Base-by-base conservation (phyloP, 2,797 vertebrate species). In the Dromococcyx pavoninus region DNA sequence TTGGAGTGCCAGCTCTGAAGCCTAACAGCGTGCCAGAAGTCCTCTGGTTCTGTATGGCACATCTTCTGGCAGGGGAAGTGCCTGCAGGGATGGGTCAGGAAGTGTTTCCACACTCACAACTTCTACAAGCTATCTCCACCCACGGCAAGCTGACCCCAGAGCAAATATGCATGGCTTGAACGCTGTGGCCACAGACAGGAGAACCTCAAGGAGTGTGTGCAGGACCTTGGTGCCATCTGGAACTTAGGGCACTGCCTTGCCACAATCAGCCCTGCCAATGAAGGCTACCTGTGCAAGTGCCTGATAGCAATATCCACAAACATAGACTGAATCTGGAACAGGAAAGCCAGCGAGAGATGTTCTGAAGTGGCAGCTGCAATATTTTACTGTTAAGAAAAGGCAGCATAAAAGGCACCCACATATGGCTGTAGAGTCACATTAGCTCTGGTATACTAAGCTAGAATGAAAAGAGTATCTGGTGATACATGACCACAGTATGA, bases 301-400 rank as follows among this genome's bases (percentile, higher is more conserved):
- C 28, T 1, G 0, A 33, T 4, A 76, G 27, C 15, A 3, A 44
- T 51, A 35, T 12, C 11, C 11, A 10, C 24, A 92, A 69, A 46
- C 5, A 8, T 39, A 81, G 43, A 32, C 44, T 10, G 58, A 86
- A 89, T 78, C 70, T 73, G 82, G 81, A 60, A 64, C 43, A 57
- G 57, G 28, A 82, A 76, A 92, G 32, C 27, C 62, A 91, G 73
- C 61, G 58, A 70, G 35, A 35, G 53, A 60, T 82, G 48, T 53
- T 53, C 78, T 35, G 28, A 92, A 86, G 90, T 51, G 73, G 73
- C 76, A 96, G 56, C 28, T 21, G 17, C 32, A 70, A 10, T 37
- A 46, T 93, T 89, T 51, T 78, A 62, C 67, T 73, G 62, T 78
- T 83, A 82, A 92, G 41, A 94, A 76, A 67, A 79, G 37, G 56